Conservation (phyloP, 2,113 vertebrate genomes). For the Passerina amoena region DNA sequence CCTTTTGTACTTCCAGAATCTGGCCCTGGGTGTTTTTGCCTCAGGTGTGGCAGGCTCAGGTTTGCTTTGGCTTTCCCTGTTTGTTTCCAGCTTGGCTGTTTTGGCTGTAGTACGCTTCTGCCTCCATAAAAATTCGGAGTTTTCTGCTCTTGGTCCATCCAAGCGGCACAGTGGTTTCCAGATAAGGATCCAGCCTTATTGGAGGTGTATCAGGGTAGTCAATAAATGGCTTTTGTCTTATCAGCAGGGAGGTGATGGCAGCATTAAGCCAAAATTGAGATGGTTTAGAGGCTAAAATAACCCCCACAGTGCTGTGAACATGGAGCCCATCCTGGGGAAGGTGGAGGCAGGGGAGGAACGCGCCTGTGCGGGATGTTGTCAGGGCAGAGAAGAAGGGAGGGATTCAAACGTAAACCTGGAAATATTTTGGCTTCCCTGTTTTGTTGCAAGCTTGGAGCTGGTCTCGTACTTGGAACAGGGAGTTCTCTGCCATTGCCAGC, state of each 20-base stretch:
- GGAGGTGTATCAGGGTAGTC: conserved; percentile 65
- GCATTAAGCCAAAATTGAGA: conserved; percentile 45
- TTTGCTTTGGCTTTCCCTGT: background rate
- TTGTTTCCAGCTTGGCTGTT: background rate
- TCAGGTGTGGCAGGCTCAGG: background rate
- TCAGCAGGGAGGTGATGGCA: conserved; percentile 38
- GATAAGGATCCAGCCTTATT: conserved; percentile 65
- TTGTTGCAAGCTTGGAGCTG: background rate
- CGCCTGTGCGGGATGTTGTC: background rate
- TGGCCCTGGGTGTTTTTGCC: background rate
- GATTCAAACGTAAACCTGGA: conserved; percentile 38
- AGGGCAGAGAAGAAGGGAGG: background rate
- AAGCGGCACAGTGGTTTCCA: background rate
- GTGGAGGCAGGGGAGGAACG: background rate
- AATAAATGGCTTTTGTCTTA: conserved; percentile 77
- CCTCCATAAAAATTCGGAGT: rapidly evolving
- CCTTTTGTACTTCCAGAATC: background rate
- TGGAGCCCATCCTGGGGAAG: background rate
- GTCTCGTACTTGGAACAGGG: background rate
- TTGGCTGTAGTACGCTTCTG: background rate
- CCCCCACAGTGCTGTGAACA: background rate
- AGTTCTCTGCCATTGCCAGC: background rate
- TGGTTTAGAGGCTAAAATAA: conserved; percentile 43
- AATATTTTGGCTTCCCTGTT: conserved; percentile 24
- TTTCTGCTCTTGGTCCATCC: background rate